Evolutionary conservation across 2,888 invertebrate genomes (phyloP), one percentile per base, ranked within the genome.

Genomic region (Pristionchus fissidentatus): DNA sequence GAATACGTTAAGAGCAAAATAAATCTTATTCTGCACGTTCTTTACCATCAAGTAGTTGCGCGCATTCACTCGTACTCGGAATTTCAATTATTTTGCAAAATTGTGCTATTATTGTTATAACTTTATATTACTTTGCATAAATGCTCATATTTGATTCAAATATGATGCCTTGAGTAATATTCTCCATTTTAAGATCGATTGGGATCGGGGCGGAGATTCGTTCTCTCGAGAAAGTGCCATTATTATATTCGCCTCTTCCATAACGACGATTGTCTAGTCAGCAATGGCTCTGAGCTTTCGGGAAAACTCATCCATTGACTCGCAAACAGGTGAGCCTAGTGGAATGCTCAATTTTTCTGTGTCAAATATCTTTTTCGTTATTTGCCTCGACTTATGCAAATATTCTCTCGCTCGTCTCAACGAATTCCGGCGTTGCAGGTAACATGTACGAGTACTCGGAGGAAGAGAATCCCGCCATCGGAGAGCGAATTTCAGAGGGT

Each of bases 401-500:
- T 77, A 46, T 13, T 29, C n/a, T 13, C 35, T 29, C 3, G 22
- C 62, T 38, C 15, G 35, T 66, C 35, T 66, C 38, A 3, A 38
- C 35, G 22, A 55, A 4, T n/a, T 7, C 5, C 3, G n/a, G 70
- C 38, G 19, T 81, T 81, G 62, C 29, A 81, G 80, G 80, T 60
- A 62, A 43, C 22, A 32, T 52, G n/a, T 80, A 60, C 43, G 60
- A 62, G 4, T 83, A 77, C n/a, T 73, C 83, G 4, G 84, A 77
- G 35, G 75, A 84, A 66, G 78, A 84, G 41, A 10, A 84, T 52
- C 86, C 87, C 26, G 83, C 85, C 75, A 85, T 83, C 26, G 84
- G 80, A 1, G 60, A 84, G 1, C 57, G 83, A 49, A 87, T 86
- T 52, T 87, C 87, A 38, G 87, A 88, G 60, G 85, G 84, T 19